Evolutionary conservation across 2,888 invertebrate genomes (phyloP).

Genomic region (Petrolisthes cinctipes): DNA sequence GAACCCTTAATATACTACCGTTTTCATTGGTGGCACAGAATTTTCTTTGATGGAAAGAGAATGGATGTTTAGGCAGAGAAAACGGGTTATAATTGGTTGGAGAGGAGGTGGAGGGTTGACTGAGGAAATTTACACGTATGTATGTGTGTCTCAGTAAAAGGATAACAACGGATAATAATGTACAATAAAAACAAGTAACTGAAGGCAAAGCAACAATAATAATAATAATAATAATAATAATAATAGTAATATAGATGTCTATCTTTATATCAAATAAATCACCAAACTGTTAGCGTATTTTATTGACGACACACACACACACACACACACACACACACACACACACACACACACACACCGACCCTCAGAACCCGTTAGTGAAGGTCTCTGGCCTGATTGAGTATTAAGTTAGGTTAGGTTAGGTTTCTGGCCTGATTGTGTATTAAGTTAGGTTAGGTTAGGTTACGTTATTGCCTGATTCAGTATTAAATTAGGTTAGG

Average conservation of each 20-base stretch:
- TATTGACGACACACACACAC: slow-evolving; percentile 3
- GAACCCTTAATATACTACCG: background rate
- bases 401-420: background rate
- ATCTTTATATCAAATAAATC: too few species aligned
- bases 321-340: slow-evolving; percentile 11
- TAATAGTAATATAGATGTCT: too few species aligned
- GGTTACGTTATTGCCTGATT: too few species aligned
- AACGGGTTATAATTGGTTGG: background rate
- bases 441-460: background rate
- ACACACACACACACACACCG: background rate
- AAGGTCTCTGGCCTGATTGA: background rate
- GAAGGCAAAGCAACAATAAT: too few species aligned
- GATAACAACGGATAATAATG: too few species aligned
- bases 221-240: too few species aligned
- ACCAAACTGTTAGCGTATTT: too few species aligned
- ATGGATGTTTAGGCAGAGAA: background rate
- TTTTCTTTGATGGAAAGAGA: slow-evolving; percentile 13
- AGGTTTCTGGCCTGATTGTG: too few species aligned
- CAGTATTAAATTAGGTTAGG: background rate
- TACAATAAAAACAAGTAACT: too few species aligned
- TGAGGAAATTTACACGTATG: too few species aligned
- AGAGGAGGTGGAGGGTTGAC: too few species aligned
- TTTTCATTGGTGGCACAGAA: background rate
- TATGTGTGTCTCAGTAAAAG: too few species aligned
- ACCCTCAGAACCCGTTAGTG: background rate